A percentile compares a stretch with the other conserved stretches of the same genome.
Conservation (phyloP, 2,113 vertebrate genomes). For the Larimichthys crocea region DNA sequence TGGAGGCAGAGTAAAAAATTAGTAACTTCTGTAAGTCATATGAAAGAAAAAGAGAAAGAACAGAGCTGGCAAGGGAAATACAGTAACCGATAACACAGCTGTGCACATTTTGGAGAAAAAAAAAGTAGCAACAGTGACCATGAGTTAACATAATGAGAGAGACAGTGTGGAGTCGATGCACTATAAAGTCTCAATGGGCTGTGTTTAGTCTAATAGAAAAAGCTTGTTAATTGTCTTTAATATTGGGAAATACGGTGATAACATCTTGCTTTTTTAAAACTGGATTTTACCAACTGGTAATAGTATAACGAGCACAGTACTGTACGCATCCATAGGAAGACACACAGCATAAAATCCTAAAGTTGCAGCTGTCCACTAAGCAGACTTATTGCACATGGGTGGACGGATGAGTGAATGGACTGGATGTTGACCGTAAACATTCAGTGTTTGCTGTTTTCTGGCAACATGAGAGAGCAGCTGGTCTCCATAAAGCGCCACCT, state of each 20-base stretch:
- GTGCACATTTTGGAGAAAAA: not conserved
- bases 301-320: not conserved
- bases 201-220: not conserved
- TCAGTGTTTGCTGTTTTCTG: conserved; percentile 67
- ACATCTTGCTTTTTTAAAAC: not conserved
- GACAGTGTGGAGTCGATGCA: not conserved
- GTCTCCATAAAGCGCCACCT: conserved; percentile 69
- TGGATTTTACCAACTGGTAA: not conserved
- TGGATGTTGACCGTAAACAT: conserved; percentile 72
- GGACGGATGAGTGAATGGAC: conserved; percentile 26
- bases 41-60: conserved; percentile 35
- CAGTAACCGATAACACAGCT: conserved; percentile 16
- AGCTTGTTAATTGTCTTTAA: no score
- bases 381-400: conserved; percentile 37
- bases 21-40: conserved; percentile 31
- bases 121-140: not conserved
- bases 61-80: conserved; percentile 37
- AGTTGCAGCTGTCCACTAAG: conserved; percentile 5
- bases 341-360: not conserved
- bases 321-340: not conserved
- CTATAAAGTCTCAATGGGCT: not conserved
- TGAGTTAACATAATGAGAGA: conserved; percentile 6
- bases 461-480: conserved; percentile 63
- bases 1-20: conserved; percentile 46
- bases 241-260: not conserved